phyloP scores from a whole-genome alignment of 2,113 vertebrate genomes.

The Mandrillus leucophaeus region DNA sequence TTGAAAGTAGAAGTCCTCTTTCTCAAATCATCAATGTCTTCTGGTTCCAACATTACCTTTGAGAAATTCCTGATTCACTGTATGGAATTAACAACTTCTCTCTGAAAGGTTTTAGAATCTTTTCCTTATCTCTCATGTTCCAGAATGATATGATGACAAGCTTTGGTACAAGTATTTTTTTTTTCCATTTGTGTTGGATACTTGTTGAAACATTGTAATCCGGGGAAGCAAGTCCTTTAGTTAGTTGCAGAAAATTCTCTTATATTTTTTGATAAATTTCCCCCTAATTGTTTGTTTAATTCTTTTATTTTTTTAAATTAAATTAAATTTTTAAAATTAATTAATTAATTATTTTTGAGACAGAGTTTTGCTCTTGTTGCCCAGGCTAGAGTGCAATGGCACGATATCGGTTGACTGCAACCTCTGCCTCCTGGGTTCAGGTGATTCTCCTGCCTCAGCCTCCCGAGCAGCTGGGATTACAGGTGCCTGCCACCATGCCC shows the following conservation, averaged over 20 bases:
- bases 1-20: background rate
- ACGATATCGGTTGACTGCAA: too few relatives aligned
- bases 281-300: background rate
- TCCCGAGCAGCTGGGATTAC: too few relatives aligned
- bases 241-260: background rate
- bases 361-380: too few relatives aligned
- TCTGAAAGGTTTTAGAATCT: conserved; percentile 7
- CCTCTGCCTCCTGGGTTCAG: too few relatives aligned
- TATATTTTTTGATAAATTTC: background rate
- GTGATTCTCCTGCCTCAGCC: too few relatives aligned
- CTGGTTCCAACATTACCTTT: background rate
- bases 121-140: background rate
- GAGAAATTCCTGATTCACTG: background rate
- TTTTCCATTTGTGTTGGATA: background rate
- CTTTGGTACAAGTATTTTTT: background rate
- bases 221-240: background rate
- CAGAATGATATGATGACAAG: background rate
- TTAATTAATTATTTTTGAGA: too few relatives aligned
- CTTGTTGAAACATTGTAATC: background rate
- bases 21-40: background rate
- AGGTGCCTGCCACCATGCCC: too few relatives aligned
- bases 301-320: background rate
- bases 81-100: background rate
- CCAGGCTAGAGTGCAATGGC: too few relatives aligned
- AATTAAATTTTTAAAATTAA: too few relatives aligned